These are phyloP conservation scores for Macrocentrus cingulum DNA, from an alignment of 1,140 invertebrate species.

Conservation along the genomic window DNA sequence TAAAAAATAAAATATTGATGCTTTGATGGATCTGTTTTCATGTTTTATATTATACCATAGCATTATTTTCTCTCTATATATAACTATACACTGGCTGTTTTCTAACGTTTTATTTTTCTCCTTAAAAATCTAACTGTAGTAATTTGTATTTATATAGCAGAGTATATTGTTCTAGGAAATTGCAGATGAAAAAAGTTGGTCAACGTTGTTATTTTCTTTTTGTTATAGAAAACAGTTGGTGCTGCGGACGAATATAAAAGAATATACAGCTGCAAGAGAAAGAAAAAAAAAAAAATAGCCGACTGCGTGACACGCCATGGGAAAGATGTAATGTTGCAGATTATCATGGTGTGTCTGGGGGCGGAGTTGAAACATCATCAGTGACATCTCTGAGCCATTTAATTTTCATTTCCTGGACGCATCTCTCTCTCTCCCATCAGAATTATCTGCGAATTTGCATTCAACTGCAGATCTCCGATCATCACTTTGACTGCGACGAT, in stretches of 20 bases:
- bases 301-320: background rate
- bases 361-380: conserved; percentile 1
- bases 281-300: background rate
- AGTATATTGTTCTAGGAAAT: background rate
- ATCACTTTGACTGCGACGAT: background rate
- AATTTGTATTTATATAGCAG: no score
- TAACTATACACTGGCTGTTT: no score
- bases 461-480: background rate
- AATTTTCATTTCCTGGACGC: background rate
- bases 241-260: background rate
- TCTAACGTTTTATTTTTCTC: no score
- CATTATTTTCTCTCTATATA: no score
- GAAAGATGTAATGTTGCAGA: conserved; percentile 4
- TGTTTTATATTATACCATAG: no score
- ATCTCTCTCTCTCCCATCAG: background rate
- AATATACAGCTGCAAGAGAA: background rate
- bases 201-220: background rate
- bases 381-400: background rate
- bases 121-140: no score
- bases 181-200: background rate
- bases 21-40: no score
- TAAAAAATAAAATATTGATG: no score
- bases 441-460: background rate
- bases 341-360: background rate
- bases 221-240: background rate